A percentile compares a stretch with the other conserved stretches of the same genome.
Conservation (phyloP, 2,888 invertebrate species). For the Diachrysia chrysitis region DNA sequence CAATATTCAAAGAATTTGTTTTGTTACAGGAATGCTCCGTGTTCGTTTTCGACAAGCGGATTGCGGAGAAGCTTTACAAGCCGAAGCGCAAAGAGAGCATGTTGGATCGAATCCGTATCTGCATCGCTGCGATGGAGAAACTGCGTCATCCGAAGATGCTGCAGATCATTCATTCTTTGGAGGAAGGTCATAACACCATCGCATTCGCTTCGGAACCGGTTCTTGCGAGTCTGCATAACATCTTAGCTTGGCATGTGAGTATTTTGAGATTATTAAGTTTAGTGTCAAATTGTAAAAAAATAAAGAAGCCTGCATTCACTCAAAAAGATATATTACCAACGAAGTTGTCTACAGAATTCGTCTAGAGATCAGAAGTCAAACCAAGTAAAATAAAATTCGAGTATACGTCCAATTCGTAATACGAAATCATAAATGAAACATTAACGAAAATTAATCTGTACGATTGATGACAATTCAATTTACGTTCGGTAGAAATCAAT, state of each 20-base stretch:
- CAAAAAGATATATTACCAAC: no score
- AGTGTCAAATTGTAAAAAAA: no score
- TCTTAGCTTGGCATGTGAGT: constrained; percentile 94
- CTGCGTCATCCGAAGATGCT: constrained; percentile 96
- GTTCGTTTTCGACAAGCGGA: constrained; percentile 97
- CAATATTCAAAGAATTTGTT: background rate
- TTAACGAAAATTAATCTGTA: background rate
- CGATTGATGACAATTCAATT: constrained; percentile 1
- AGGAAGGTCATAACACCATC: constrained; percentile 95
- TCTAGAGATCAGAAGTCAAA: no score
- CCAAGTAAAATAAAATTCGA: no score
- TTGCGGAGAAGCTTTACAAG: constrained; percentile 97
- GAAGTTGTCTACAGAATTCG: no score
- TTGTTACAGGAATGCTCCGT: constrained; percentile 95
- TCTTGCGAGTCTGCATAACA: constrained; percentile 96
- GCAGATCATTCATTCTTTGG: constrained; percentile 92
- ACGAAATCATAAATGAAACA: background rate
- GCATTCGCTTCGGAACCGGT: constrained; percentile 98
- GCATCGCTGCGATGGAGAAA: constrained; percentile 94
- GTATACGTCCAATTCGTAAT: background rate
- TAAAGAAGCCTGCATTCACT: no score
- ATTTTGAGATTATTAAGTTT: constrained; percentile 12
- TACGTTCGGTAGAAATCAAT: constrained; percentile 6
- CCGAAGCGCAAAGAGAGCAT: constrained; percentile 96
- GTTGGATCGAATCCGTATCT: constrained; percentile 94